These are phyloP conservation scores for Lissocephala sabroskyi DNA, from an alignment of 2,888 invertebrate genomes.

Conservation along the genomic window DNA sequence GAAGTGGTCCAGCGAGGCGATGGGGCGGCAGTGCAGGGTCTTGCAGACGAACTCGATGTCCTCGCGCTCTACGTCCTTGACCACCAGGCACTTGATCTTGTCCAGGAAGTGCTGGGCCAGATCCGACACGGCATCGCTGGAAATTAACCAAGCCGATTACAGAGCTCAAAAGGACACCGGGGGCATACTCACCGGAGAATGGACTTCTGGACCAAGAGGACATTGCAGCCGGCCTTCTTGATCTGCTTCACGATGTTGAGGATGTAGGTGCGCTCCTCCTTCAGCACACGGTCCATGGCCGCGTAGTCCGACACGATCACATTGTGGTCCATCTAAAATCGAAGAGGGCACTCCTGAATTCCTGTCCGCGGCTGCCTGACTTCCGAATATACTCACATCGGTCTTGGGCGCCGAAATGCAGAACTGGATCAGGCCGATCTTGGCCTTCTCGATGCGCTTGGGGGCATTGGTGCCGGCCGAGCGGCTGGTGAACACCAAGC, in stretches of 20 bases:
- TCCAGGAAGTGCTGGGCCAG: slow-evolving; percentile 97
- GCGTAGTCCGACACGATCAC: slow-evolving; percentile 98
- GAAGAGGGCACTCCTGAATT: not conserved
- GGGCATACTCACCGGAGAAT: slow-evolving; percentile 79
- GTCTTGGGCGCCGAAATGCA: slow-evolving; percentile 99
- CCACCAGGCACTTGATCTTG: slow-evolving; percentile 98
- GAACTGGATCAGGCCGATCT: slow-evolving; percentile 98
- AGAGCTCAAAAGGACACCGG: too few relatives aligned
- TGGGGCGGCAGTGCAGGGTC: slow-evolving; percentile 93
- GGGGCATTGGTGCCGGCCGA: slow-evolving; percentile 93
- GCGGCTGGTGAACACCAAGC: slow-evolving; percentile 94
- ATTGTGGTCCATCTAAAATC: slow-evolving; percentile 90
- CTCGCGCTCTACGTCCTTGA: slow-evolving; percentile 98
- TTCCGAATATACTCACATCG: slow-evolving; percentile 78
- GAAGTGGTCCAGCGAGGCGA: slow-evolving; percentile 99
- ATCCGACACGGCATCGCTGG: slow-evolving; percentile 96
- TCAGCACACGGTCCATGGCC: slow-evolving; percentile 99
- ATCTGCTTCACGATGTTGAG: slow-evolving; percentile 99
- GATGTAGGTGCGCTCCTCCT: slow-evolving; percentile 98
- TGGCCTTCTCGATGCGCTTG: slow-evolving; percentile 95
- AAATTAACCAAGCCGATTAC: too few relatives aligned
- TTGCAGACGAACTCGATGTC: slow-evolving; percentile 99
- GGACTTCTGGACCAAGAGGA: slow-evolving; percentile 90
- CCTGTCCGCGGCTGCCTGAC: too few relatives aligned
- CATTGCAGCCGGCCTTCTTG: slow-evolving; percentile 98